Conservation (phyloP, 2,113 vertebrate species). For the Zosterops hypoxanthus region DNA sequence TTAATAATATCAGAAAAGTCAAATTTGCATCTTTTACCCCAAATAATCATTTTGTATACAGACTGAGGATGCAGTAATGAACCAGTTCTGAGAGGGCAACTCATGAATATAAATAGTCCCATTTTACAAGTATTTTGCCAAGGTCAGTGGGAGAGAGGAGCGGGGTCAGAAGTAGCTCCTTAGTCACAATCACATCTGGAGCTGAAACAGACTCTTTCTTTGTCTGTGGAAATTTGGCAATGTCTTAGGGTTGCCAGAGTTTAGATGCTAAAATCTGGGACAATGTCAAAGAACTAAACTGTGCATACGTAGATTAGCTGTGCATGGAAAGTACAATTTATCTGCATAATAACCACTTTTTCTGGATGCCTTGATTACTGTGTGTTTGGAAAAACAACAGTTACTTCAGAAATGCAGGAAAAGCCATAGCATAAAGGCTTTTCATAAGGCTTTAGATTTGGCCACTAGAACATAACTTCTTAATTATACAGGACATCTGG, state of each 20-base stretch:
- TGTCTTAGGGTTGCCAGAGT: slow-evolving; percentile 17
- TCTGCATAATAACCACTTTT: not conserved
- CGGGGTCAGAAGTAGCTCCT: slow-evolving; percentile 48
- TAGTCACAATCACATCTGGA: slow-evolving; percentile 60
- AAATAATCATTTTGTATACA: not conserved
- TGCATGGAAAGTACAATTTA: not conserved
- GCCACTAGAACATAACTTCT: not conserved
- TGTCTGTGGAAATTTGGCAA: slow-evolving; percentile 42
- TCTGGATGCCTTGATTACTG: not conserved
- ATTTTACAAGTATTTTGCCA: slow-evolving; percentile 56
- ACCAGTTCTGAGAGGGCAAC: not conserved
- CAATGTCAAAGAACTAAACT: not conserved
- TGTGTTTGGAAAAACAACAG: not conserved
- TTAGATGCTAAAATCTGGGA: slow-evolving; percentile 38
- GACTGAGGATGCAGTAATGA: slow-evolving; percentile 4
- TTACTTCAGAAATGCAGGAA: not conserved
- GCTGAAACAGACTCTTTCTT: slow-evolving; percentile 42
- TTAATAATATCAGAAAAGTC: slow-evolving; percentile 3
- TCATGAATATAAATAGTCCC: slow-evolving; percentile 34
- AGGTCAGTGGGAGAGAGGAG: slow-evolving; percentile 29
- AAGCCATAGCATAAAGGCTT: not conserved
- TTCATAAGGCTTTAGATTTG: not conserved
- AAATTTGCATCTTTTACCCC: not conserved
- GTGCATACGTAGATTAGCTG: not conserved
- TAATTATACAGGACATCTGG: not conserved